Evolutionary conservation across 1,140 invertebrate genomes (phyloP), one percentile per base, ranked within the genome.

Genomic region (Antheraea pernyi): DNA sequence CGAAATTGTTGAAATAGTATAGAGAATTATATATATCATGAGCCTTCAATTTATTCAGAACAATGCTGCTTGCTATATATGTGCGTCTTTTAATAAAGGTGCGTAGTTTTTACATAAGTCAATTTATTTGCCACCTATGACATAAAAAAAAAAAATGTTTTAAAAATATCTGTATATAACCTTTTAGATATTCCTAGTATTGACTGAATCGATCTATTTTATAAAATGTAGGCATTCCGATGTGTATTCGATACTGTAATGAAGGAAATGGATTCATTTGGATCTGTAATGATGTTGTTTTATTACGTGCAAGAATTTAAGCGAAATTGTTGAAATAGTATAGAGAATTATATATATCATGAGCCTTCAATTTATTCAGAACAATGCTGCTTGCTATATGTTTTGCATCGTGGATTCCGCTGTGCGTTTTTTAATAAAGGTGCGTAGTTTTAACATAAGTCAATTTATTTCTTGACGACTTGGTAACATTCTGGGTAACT

Each of bases 141-240:
- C n/a, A n/a, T n/a, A n/a, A n/a, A n/a, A n/a, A n/a, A n/a, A n/a
- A n/a, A n/a, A n/a, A 59, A 8, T 59, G n/a, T 8, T 7, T 22
- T 61, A 9, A 16, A 61, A 61, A 61, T 0, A 30, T 61, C 60
- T 8, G 6, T 61, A 30, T 30, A 19, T 13, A n/a, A 30, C 39
- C 36, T 65, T 48, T 48, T 37, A 48, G 18, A 13, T 65, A 19
- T 65, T 19, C 19, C 11, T 65, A 42, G 19, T 65, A n/a, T 46
- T 19, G 18, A 48, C 39, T 65, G 53, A 65, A 65, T 65, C 42
- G 46, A 65, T 48, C 39, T 42, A 65, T 10, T 65, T 65, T 48
- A 42, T 65, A 42, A 46, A 48, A 65, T 42, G 8, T 65, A 42
- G 11, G 22, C 64, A 46, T 65, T 48, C 19, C 37, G 16, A 48